Evolutionary conservation across 2,113 vertebrate species (phyloP), one percentile per base, ranked within the genome.

Genomic region (Psittacara wagleri): DNA sequence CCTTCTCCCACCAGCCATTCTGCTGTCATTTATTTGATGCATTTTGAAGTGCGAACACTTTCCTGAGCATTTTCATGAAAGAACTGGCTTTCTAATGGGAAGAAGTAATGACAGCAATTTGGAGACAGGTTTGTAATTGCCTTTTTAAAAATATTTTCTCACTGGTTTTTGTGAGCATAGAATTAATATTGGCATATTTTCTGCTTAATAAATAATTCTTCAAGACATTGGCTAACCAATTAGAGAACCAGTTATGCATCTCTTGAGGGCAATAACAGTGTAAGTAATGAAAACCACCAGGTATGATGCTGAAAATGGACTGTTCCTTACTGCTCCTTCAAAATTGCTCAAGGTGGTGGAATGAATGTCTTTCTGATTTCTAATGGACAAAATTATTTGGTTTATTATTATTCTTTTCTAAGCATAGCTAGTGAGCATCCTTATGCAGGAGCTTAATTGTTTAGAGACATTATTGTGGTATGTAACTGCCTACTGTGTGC

Each of bases 171-270:
- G 59, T 70, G 66, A 83, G 61, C 29, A 3, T 39, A 25, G 67
- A 84, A 86, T 91, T 84, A 75, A 43, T 92, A 48, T 44, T 94
- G 83, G 64, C 62, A 64, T 95, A 86, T 95, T 95, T 94, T 92
- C 66, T 91, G 81, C 55, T 75, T 92, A 94, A 91, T 91, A 94
- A 91, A 86, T 94, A 94, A 84, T 95, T 94, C 79, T 78, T 94
- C 80, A 89, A 78, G 83, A 83, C 73, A 46, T 92, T 91, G 61
- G 83, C 77, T 92, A 78, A 86, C 69, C 88, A 92, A 95, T 94
- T 94, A 92, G 81, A 94, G 83, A 75, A 95, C 62, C 80, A 82
- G 77, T 92, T 95, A 94, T 68, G 83, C 28, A 48, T 86, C 92
- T 94, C 91, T 51, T 75, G 96, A 86, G 96, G 92, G 74, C 77